Evolutionary conservation across 2,797 vertebrate species (phyloP).

Genomic region (Mormyrus proboscirostris): DNA sequence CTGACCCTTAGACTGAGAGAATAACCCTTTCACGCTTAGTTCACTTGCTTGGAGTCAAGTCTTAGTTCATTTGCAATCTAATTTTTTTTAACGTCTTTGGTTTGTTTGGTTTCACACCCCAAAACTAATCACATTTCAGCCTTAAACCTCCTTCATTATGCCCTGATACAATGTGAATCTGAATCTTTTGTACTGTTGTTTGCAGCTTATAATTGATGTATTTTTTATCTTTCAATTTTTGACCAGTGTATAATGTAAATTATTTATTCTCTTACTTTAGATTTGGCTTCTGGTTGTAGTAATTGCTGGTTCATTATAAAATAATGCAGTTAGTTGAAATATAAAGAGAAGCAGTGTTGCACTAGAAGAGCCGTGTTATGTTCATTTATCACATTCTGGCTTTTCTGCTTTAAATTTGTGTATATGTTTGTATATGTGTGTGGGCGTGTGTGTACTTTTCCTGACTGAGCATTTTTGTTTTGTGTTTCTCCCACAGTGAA

Average conservation of each 20-base stretch:
- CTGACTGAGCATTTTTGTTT: not conserved
- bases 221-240: not conserved
- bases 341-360: not conserved
- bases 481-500: not conserved
- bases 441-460: not conserved
- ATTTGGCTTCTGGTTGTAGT: not conserved
- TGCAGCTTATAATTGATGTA: not conserved
- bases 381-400: not conserved
- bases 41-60: slow-evolving; percentile 1
- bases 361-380: not conserved
- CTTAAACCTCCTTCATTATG: slow-evolving; percentile 5
- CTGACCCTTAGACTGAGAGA: slow-evolving; percentile 24
- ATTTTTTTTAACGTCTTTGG: slow-evolving; percentile 12
- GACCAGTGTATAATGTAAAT: not conserved
- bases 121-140: slow-evolving; percentile 6
- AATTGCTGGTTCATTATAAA: not conserved
- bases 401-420: not conserved
- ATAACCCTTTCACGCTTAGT: slow-evolving; percentile 24
- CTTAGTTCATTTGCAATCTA: not conserved
- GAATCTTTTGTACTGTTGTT: not conserved
- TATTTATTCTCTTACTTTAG: not conserved
- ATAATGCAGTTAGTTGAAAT: not conserved
- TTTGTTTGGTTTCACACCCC: slow-evolving; percentile 21
- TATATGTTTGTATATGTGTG: not conserved
- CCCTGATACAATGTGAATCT: not conserved